Evolutionary conservation across 1,140 invertebrate genomes (phyloP), one percentile per base, ranked within the genome.

Genomic region (Wiebesia pumilae): DNA sequence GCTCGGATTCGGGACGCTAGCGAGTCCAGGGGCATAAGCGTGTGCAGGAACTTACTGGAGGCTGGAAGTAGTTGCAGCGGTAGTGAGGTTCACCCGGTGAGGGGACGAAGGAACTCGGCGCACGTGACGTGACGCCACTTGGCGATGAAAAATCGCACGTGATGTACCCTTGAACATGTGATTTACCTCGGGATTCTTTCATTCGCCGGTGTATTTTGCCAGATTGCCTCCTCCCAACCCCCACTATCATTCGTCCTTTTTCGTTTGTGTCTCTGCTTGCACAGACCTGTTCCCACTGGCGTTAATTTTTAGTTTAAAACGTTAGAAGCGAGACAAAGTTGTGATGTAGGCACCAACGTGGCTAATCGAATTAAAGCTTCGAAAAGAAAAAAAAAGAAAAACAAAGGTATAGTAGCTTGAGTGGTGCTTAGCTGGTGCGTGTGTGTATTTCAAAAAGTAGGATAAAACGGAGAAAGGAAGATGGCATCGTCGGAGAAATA

Each of bases 401-500:
- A 71, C 69, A 71, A 71, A 71, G 30, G 33, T 30, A 21, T 21
- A 21, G 35, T 0, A 71, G 35, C 4, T 71, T 38, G 69, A 35
- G 69, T 71, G 69, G 69, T 71, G 69, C 35, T 71, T 71, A 71
- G 27, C 40, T 75, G 24, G 24, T 75, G 27, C 71, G 71, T 43
- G 71, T 73, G 27, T 75, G 14, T 73, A 73, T 75, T 75, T 6
- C 1, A 10, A 27, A 43, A 3, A 4, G 9, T 43, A 21, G 24
- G 71, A 10, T 38, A 38, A 43, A 24, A 19, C 7, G 7, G 71
- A 24, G 14, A 43, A 33, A 75, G 19, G 54, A 87, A 73, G 67
- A 87, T 87, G 86, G 67, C 81, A 87, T 69, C 78, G 47, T 30
- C 58, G 71, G 75, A 47, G 77, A 82, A 58, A 65, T 79, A 82